These are phyloP conservation scores for Microcebus lehilahytsara DNA, from an alignment of 2,113 vertebrate genomes.

Conservation along the genomic window DNA sequence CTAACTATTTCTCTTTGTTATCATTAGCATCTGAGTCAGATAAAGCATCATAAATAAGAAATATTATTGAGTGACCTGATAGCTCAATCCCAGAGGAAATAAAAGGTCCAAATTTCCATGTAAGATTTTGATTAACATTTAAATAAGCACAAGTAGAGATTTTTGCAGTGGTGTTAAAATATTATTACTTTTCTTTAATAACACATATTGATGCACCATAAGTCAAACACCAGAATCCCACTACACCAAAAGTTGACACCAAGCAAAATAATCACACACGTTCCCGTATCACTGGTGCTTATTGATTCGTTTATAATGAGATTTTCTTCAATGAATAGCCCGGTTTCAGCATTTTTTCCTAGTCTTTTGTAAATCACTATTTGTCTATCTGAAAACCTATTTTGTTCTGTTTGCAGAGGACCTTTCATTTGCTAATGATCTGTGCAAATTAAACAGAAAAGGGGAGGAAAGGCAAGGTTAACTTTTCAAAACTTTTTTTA, in stretches of 20 bases:
- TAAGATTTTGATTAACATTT: constrained; percentile 2
- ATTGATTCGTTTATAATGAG: constrained; percentile 54
- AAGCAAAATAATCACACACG: background rate
- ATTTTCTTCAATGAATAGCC: constrained; percentile 26
- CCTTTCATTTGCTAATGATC: constrained; percentile 70
- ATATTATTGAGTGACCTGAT: background rate
- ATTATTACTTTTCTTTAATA: background rate
- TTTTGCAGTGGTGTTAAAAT: background rate
- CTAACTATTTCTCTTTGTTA: background rate
- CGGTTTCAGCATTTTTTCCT: background rate
- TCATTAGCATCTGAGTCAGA: background rate
- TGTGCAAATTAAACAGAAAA: constrained; percentile 70
- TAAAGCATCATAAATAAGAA: constrained; percentile 23
- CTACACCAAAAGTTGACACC: background rate
- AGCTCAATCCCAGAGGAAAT: background rate
- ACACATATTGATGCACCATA: background rate
- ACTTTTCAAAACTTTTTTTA: constrained; percentile 51
- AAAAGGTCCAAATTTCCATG: background rate
- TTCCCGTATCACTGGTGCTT: background rate
- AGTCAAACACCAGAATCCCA: background rate
- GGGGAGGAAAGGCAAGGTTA: constrained; percentile 14
- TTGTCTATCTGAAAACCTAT: constrained; percentile 62
- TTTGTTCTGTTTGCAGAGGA: constrained; percentile 60
- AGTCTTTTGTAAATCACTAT: constrained; percentile 48
- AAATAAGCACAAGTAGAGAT: background rate